Evolutionary conservation across 2,888 invertebrate species (phyloP), one percentile per base, ranked within the genome.

Genomic region (Ganaspis brasiliensis): DNA sequence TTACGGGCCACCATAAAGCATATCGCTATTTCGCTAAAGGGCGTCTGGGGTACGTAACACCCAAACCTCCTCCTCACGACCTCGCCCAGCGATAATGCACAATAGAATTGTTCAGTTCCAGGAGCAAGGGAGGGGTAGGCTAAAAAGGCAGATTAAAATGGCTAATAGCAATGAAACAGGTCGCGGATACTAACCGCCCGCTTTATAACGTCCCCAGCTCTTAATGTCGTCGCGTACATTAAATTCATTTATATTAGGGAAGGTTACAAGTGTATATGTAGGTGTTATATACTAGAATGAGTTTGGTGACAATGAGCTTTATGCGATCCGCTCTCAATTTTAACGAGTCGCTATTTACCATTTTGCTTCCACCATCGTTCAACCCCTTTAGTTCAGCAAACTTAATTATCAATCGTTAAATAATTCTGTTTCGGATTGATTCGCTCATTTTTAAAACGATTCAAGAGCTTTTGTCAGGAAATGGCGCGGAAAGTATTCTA

Each of bases 1-100:
- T 86, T 83, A 86, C 82, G 82, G 84, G 84, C 82, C 81, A 81
- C 81, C 86, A 83, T 86, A 86, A 86, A 85, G 79, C 87, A 85
- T 84, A 84, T 87, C 86, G 83, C 83, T 80, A 79, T 86, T 84
- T 79, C 83, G 83, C 73, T 77, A 80, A 82, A 83, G 77, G 81
- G 81, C 76, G 81, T 81, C 81, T 78, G 81, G 79, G 75, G 78
- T 79, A 72, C 61, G 49, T 63, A 63, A 78, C 81, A 71, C 74
- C 45, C 55, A 26, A 63, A n/a, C 71, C 37, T 49, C 72, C n/a
- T 40, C 24, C 52, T n/a, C 49, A 31, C 59, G 19, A 45, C 59
- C 16, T 21, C 45, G 35, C 73, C 40, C 73, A 35, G 14, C 37
- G 73, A 73, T 55, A 56, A 55, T 49, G 77, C 76, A 75, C 80